phyloP scores from a whole-genome alignment of 2,888 invertebrate genomes.

The Micoletzkya japonica region DNA sequence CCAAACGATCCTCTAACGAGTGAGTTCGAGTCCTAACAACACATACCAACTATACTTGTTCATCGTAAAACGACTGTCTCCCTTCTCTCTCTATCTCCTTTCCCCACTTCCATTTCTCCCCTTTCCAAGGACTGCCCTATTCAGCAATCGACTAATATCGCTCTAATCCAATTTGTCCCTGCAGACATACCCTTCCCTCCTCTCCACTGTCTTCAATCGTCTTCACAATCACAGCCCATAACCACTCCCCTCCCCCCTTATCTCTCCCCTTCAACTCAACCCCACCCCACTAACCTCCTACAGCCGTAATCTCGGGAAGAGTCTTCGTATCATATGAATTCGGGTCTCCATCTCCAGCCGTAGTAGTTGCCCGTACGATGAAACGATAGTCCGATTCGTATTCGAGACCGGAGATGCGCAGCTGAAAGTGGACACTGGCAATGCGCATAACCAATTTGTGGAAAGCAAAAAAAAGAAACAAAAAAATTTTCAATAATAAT shows the following conservation, averaged over 20 bases:
- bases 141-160: too few species aligned
- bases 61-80: slow-evolving; percentile 4
- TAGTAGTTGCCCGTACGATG: slow-evolving; percentile 81
- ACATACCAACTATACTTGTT: background rate
- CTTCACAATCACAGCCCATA: background rate
- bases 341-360: slow-evolving; percentile 81
- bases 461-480: background rate
- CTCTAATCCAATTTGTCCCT: too few species aligned
- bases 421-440: slow-evolving; percentile 28
- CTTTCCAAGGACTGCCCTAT: background rate
- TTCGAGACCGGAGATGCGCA: slow-evolving; percentile 68
- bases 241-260: background rate
- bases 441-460: background rate
- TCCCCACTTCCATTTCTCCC: background rate
- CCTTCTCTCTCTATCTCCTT: background rate
- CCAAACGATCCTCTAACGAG: background rate
- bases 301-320: slow-evolving; percentile 49
- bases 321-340: slow-evolving; percentile 62
- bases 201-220: background rate
- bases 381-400: slow-evolving; percentile 82
- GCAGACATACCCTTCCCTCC: too few species aligned
- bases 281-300: slow-evolving; percentile 34
- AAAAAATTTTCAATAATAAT: too few species aligned
- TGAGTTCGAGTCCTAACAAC: background rate
- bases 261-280: background rate